Base-by-base conservation (phyloP, 2,113 vertebrate genomes). In the Equus przewalskii region DNA sequence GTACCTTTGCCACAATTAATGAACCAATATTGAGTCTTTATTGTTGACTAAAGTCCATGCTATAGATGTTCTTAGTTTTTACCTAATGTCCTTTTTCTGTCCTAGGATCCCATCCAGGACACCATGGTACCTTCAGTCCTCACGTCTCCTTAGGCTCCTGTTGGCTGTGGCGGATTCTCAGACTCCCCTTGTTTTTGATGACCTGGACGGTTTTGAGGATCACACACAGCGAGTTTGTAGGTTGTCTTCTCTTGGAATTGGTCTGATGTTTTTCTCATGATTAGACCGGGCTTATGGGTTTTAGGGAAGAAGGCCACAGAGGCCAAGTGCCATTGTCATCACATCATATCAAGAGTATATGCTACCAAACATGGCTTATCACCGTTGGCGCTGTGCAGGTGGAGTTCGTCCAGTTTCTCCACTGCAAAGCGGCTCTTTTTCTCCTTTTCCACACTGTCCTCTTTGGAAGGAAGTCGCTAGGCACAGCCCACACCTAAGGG, bases 301-400 rank as follows among this genome's bases (percentile, higher is more conserved):
- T n/a, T 1, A 33, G 21, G 62, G 11, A 54, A 15, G 26, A 51
- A 69, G 49, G n/a, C 16, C 12, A 41, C 56, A 26, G n/a, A 82
- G 76, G 46, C 51, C n/a, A 28, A 22, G 0, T 9, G 58, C 33
- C 73, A 13, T n/a, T 33, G 11, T 24, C 30, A 13, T 54, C 64
- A 36, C 6, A 16, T 60, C 44, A 4, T 6, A 21, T 26, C 49
- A 26, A 11, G 44, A 28, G 56, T 2, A 13, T 7, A 19, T 28
- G 1, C 11, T 46, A 16, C 19, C 18, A 13, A 24, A 49, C 44
- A 0, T 8, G 49, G 14, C 0, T 8, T 0, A 11, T 16, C 28
- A 21, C 76, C 9, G 5, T 7, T 1, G 33, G 4, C 1, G 2
- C 1, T 33, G 81, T 22, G 3, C 6, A 30, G 44, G n/a, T 15